These are phyloP conservation scores for Schizaphis graminum DNA, from an alignment of 2,888 invertebrate genomes.

Conservation along the genomic window DNA sequence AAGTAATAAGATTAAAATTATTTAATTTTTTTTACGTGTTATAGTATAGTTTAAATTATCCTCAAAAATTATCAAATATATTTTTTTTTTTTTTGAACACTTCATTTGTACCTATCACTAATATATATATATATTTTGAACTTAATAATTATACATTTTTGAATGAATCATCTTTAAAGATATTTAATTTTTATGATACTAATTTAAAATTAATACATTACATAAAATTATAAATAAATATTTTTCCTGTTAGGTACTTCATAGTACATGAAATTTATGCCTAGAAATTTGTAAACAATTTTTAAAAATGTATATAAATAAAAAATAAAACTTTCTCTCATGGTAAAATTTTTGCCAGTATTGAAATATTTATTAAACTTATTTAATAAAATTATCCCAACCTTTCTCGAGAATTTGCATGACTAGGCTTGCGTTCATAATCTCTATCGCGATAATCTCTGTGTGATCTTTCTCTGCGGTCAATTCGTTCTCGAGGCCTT, in stretches of 20 bases:
- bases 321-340: not conserved
- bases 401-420: conserved; percentile 68
- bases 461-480: conserved; percentile 71
- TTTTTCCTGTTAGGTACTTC: not conserved
- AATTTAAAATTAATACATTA: not conserved
- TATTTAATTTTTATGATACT: not conserved
- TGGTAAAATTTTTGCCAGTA: not conserved
- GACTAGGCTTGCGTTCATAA: conserved; percentile 55
- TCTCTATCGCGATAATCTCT: conserved; percentile 67
- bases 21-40: not conserved
- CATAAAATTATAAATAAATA: not conserved
- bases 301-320: not conserved
- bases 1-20: too few relatives aligned
- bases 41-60: not conserved
- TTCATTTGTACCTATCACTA: not conserved
- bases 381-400: not conserved
- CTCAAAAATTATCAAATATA: not conserved
- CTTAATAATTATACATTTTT: not conserved
- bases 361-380: not conserved
- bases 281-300: not conserved
- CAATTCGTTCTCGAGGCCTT: conserved; percentile 69
- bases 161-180: not conserved
- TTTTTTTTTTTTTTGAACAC: not conserved
- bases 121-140: not conserved
- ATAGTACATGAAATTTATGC: not conserved